Base-by-base conservation (phyloP, 2,888 invertebrate species). In the Spialia ferax region DNA sequence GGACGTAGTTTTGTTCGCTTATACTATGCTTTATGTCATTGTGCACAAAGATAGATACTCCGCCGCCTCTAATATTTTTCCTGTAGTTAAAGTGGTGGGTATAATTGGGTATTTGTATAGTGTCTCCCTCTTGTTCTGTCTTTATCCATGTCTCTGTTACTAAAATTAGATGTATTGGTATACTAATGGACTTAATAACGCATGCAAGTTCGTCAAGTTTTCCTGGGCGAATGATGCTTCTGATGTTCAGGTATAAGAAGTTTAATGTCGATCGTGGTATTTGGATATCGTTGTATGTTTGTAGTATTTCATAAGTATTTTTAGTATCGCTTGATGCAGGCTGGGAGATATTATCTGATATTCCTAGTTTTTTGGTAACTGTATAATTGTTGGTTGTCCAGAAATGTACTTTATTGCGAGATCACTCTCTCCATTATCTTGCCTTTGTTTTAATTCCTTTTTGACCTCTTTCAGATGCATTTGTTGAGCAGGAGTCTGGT, bases 221-320 rank as follows among this genome's bases (percentile, higher is more conserved):
- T 1, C 42, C 7, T 15, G 42, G 42, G 7, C 15, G 15, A 15
- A 42, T 15, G 15, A 42, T 42, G 42, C 42, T 42, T 15, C 15
- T 42, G 15, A 42, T 42, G n/a, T 42, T 42, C 42, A 42, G 5
- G 42, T 42, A 42, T 6, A 42, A 15, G 15, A 42, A 42, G 42
- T 42, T 42, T 7, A 42, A 15, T 42, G 42, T 42, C 15, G 42
- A 15, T 7, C 42, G 42, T 0, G 15, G 42, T 42, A 15, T 7
- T 42, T 42, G n/a, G 15, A 42, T 42, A 42, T 42, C 42, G 15
- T 6, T 7, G 1, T 42, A 42, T 15, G 15, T 15, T 42, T 42
- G 42, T 42, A 42, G 15, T 15, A 42, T 42, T 42, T 42, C 42
- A 42, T 42, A 42, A 42, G 42, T 42, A 42, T 15, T 38, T 38